A percentile compares a stretch with the other conserved stretches of the same genome.
Evolutionary conservation across 1,140 invertebrate genomes (phyloP).

Genomic region (Drosophila saltans): DNA sequence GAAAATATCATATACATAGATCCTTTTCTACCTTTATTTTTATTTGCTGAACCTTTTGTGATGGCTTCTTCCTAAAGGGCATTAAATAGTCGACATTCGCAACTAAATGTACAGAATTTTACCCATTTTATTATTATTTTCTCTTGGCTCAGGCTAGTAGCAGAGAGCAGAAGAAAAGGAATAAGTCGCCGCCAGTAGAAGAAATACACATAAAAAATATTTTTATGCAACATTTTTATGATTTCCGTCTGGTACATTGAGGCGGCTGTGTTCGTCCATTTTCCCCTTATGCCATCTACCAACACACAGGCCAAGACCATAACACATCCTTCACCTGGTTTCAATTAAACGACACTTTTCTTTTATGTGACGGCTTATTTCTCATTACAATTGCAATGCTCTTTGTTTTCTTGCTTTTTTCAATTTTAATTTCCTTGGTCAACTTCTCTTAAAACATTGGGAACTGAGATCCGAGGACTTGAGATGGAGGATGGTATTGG

Average conservation of each 20-base stretch:
- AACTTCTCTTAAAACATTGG: constrained; percentile 25
- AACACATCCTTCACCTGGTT: constrained; percentile 71
- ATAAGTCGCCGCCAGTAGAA: constrained; percentile 40
- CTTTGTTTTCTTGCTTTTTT: constrained; percentile 39
- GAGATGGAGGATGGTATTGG: constrained; percentile 31
- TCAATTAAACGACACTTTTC: constrained; percentile 80
- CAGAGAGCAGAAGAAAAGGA: constrained; percentile 41
- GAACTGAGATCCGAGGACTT: constrained; percentile 4
- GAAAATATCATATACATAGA: no score
- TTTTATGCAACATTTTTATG: constrained; percentile 81
- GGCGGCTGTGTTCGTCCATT: constrained; percentile 19
- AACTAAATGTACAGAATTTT: not conserved
- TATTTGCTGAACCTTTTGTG: no score
- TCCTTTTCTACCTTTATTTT: no score
- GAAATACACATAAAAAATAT: constrained; percentile 71
- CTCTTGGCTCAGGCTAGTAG: constrained; percentile 27
- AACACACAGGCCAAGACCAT: constrained; percentile 24
- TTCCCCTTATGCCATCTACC: constrained; percentile 1
- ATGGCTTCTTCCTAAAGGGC: not conserved
- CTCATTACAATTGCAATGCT: constrained; percentile 68
- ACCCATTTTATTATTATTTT: constrained; percentile 75
- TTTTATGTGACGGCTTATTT: constrained; percentile 68
- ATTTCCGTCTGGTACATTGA: constrained; percentile 69
- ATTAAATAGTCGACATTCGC: not conserved
- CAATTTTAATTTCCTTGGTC: constrained; percentile 43